These are phyloP conservation scores for Solenopsis invicta DNA, from an alignment of 1,140 invertebrate species.

Conservation along the genomic window DNA sequence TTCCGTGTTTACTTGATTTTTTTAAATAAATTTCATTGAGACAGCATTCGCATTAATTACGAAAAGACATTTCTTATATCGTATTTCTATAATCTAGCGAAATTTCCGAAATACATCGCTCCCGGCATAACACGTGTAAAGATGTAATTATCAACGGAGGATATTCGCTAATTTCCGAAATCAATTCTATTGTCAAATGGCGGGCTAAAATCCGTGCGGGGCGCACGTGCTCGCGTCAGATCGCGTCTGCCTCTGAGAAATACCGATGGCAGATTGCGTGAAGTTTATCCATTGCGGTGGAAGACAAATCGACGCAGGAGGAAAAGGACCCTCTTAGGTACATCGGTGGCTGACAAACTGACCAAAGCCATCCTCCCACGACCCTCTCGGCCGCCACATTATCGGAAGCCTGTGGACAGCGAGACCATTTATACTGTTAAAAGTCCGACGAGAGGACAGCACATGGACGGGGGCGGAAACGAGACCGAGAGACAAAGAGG, in stretches of 20 bases:
- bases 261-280: slow-evolving; percentile 74
- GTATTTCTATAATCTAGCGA: background rate
- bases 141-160: background rate
- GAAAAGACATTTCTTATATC: background rate
- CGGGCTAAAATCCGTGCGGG: slow-evolving; percentile 22
- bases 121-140: background rate
- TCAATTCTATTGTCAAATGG: slow-evolving; percentile 34
- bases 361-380: slow-evolving; percentile 80
- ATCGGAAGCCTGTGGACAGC: slow-evolving; percentile 84
- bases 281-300: slow-evolving; percentile 83
- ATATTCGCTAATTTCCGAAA: slow-evolving; percentile 20
- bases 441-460: slow-evolving; percentile 32
- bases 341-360: slow-evolving; percentile 84
- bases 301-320: slow-evolving; percentile 82
- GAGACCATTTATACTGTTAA: slow-evolving; percentile 82
- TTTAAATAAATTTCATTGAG: background rate
- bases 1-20: background rate
- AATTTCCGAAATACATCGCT: background rate
- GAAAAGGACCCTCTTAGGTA: slow-evolving; percentile 78
- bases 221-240: slow-evolving; percentile 30
- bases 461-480: background rate
- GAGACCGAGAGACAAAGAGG: slow-evolving; percentile 26
- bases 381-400: slow-evolving; percentile 83
- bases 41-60: background rate
- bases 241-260: slow-evolving; percentile 62